Evolutionary conservation across 2,113 vertebrate species (phyloP).

Genomic region (Hippocampus barbouri): DNA sequence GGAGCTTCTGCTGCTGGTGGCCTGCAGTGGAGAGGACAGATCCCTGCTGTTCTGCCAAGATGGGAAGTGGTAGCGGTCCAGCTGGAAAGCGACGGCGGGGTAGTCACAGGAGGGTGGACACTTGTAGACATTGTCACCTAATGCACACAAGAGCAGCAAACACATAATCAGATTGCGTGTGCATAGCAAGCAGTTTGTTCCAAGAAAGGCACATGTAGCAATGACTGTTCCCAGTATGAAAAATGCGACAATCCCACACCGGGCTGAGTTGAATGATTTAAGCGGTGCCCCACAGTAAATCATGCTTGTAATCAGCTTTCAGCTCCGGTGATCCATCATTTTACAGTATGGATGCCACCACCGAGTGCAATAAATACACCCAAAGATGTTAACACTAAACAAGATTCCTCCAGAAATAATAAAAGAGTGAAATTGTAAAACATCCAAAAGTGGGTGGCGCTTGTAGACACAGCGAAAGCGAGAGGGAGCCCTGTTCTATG

Average conservation of each 20-base stretch:
- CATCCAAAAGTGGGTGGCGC: not conserved
- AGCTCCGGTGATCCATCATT: constrained; percentile 98
- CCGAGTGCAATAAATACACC: constrained; percentile 88
- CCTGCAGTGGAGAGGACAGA: constrained; percentile 74
- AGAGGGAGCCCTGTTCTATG: constrained; percentile 55
- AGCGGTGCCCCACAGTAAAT: constrained; percentile 98
- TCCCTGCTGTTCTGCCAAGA: constrained; percentile 80
- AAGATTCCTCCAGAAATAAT: constrained; percentile 95
- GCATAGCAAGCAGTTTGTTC: constrained; percentile 42
- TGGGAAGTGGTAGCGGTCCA: constrained; percentile 86
- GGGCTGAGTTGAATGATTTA: constrained; percentile 99
- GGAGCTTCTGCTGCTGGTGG: constrained; percentile 72
- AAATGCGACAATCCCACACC: constrained; percentile 93
- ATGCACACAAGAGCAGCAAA: constrained; percentile 37
- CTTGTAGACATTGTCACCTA: constrained; percentile 93
- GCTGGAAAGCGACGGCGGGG: constrained; percentile 82
- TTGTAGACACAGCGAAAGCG: not conserved
- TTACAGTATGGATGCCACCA: constrained; percentile 90
- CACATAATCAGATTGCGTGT: constrained; percentile 42
- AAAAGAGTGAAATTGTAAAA: constrained; percentile 68
- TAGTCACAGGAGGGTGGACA: constrained; percentile 87
- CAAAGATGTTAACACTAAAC: constrained; percentile 89
- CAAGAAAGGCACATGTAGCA: constrained; percentile 73
- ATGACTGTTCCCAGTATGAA: constrained; percentile 88
- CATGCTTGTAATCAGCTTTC: constrained; percentile 99